Evolutionary conservation across 2,113 vertebrate genomes (phyloP).

Genomic region (Muscicapa adusta): DNA sequence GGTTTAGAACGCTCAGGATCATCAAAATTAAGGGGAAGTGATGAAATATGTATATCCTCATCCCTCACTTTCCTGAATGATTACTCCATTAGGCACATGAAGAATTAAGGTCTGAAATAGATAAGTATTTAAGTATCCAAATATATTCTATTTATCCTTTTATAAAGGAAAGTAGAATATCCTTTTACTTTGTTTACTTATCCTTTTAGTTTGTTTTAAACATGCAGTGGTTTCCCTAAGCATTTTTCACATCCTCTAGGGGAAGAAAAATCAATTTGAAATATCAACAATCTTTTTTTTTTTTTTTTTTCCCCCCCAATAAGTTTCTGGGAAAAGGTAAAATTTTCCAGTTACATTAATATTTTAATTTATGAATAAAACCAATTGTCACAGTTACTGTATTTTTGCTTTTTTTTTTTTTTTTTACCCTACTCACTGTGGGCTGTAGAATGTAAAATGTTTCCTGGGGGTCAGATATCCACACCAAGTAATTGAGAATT

Average conservation of each 20-base stretch:
- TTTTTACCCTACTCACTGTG: too few species aligned
- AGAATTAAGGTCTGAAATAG: not conserved
- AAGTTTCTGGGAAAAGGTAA: not conserved
- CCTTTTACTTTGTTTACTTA: not conserved
- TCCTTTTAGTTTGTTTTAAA: not conserved
- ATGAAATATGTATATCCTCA: not conserved
- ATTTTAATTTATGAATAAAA: not conserved
- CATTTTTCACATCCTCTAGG: not conserved
- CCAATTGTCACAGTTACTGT: not conserved
- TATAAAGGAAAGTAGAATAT: not conserved
- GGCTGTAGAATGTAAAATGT: not conserved
- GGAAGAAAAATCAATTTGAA: not conserved
- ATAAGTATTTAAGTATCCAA: not conserved
- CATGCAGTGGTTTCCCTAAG: not conserved
- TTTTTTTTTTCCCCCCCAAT: too few species aligned
- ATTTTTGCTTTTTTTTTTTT: rapidly evolving
- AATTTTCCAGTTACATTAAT: not conserved
- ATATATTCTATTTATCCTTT: not conserved
- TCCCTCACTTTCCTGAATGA: not conserved
- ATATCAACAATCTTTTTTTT: not conserved
- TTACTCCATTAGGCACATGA: not conserved
- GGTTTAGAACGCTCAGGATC: not conserved
- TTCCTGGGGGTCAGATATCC: not conserved
- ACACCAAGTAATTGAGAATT: not conserved
- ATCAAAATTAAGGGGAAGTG: not conserved